phyloP scores from a whole-genome alignment of 2,113 vertebrate species.

The Bostrychus sinensis region DNA sequence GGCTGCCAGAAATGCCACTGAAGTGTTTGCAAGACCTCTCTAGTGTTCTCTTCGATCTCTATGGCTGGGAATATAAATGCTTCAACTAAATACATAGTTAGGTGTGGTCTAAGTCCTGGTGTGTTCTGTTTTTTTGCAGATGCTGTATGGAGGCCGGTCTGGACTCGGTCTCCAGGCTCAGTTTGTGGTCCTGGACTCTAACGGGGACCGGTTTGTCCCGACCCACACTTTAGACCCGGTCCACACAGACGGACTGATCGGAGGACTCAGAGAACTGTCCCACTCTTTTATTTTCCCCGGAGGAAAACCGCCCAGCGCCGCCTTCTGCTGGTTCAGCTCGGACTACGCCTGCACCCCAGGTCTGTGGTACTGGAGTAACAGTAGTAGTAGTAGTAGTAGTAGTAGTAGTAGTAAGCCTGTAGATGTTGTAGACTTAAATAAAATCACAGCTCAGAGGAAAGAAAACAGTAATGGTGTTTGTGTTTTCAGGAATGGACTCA shows the following conservation, averaged over 20 bases:
- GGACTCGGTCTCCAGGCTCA: conserved; percentile 68
- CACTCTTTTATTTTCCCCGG: conserved; percentile 81
- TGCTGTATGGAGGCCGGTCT: conserved; percentile 40
- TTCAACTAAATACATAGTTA: too few species aligned
- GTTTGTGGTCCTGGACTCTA: conserved; percentile 85
- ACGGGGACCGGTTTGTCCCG: conserved; percentile 64
- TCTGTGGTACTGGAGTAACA: conserved; percentile 53
- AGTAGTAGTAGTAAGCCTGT: too few species aligned
- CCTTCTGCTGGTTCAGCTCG: conserved; percentile 88
- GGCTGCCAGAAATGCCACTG: too few species aligned
- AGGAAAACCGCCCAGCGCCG: conserved; percentile 68
- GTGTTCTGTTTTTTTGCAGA: conserved; percentile 17
- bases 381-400: too few species aligned
- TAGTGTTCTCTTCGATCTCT: too few species aligned
- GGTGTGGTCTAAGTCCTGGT: too few species aligned
- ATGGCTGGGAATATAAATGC: too few species aligned
- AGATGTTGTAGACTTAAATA: too few species aligned
- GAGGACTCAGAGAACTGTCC: conserved; percentile 66
- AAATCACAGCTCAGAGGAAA: too few species aligned
- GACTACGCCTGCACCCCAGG: conserved; percentile 82
- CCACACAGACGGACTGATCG: conserved; percentile 38
- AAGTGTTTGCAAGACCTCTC: too few species aligned
- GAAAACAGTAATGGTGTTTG: not conserved
- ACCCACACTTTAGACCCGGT: conserved; percentile 72
- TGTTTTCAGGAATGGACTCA: conserved; percentile 74